Conservation (phyloP, 64 coral and sea anemone species). For the Pocillopora damicornis region DNA sequence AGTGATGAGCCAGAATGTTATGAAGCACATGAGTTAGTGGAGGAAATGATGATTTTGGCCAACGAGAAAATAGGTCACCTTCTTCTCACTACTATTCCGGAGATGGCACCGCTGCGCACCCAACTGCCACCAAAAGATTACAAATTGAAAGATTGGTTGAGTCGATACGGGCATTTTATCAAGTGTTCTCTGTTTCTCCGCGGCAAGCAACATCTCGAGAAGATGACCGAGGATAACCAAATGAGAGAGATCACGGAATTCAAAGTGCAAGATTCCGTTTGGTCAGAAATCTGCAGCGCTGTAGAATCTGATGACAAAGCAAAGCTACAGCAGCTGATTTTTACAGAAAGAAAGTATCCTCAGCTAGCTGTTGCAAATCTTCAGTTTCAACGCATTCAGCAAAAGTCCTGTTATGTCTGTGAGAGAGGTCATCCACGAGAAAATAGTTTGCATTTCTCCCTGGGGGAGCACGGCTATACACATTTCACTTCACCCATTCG, state of each 20-base stretch:
- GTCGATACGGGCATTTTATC: constrained; percentile 21
- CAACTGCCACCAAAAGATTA: constrained; percentile 75
- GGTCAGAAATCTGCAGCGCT: constrained; percentile 5
- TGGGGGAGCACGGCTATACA: constrained; percentile 49
- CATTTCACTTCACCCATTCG: constrained; percentile 90
- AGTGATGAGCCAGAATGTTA: constrained; percentile 17
- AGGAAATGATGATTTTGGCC: constrained; percentile 86
- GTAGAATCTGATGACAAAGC: constrained; percentile 17
- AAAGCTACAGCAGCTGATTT: constrained; percentile 50
- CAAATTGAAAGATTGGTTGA: constrained; percentile 71
- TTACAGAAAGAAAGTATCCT: constrained; percentile 53
- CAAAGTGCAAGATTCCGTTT: constrained; percentile 18
- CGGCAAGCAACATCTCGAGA: background rate
- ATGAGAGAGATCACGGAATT: background rate
- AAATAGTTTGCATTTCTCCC: constrained; percentile 40
- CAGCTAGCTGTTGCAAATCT: constrained; percentile 58
- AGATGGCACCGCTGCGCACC: constrained; percentile 33
- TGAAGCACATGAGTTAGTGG: constrained; percentile 83
- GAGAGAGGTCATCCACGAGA: background rate
- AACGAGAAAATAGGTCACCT: constrained; percentile 64
- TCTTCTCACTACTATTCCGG: background rate
- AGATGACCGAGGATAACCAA: background rate
- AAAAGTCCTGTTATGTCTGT: constrained; percentile 25
- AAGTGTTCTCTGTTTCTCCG: constrained; percentile 8
- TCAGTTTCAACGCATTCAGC: constrained; percentile 61